Conservation (phyloP, 23 tunicate species). For the Botrylloides violaceus region DNA sequence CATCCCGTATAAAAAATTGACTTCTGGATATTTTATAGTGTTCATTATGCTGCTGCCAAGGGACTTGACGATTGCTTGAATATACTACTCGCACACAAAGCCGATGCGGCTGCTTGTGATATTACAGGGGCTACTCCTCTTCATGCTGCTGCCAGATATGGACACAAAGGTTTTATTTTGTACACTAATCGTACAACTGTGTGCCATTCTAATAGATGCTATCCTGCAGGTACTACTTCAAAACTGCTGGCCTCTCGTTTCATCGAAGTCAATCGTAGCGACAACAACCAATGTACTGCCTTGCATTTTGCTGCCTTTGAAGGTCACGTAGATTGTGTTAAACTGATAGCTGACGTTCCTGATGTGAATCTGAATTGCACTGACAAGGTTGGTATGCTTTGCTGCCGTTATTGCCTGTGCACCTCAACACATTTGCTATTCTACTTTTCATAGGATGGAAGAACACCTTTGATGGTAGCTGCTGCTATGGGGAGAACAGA, state of each 20-base stretch:
- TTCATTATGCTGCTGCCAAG: slow-evolving; percentile 94
- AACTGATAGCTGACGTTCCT: slow-evolving; percentile 40
- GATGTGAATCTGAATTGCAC: slow-evolving; percentile 64
- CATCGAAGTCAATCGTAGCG: slow-evolving; percentile 69
- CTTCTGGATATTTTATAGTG: slow-evolving; percentile 27
- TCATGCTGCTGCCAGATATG: slow-evolving; percentile 91
- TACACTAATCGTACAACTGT: neutral
- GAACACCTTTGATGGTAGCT: slow-evolving; percentile 91
- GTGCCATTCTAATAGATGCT: neutral
- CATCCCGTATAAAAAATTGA: neutral
- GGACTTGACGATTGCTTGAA: slow-evolving; percentile 92
- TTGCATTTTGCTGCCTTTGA: slow-evolving; percentile 86
- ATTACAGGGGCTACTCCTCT: slow-evolving; percentile 88
- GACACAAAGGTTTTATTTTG: slow-evolving; percentile 49
- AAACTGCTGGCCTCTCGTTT: slow-evolving; percentile 80
- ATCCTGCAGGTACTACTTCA: slow-evolving; percentile 49
- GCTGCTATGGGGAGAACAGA: slow-evolving; percentile 76
- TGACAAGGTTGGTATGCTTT: slow-evolving; percentile 42
- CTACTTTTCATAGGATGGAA: slow-evolving; percentile 53
- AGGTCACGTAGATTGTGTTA: slow-evolving; percentile 80
- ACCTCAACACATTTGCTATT: no score
- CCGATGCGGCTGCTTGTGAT: slow-evolving; percentile 62
- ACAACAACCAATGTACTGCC: slow-evolving; percentile 79
- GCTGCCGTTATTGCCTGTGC: neutral
- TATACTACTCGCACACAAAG: slow-evolving; percentile 76